Evolutionary conservation across 2,113 vertebrate genomes (phyloP), one percentile per base, ranked within the genome.

Genomic region (Gadus macrocephalus): DNA sequence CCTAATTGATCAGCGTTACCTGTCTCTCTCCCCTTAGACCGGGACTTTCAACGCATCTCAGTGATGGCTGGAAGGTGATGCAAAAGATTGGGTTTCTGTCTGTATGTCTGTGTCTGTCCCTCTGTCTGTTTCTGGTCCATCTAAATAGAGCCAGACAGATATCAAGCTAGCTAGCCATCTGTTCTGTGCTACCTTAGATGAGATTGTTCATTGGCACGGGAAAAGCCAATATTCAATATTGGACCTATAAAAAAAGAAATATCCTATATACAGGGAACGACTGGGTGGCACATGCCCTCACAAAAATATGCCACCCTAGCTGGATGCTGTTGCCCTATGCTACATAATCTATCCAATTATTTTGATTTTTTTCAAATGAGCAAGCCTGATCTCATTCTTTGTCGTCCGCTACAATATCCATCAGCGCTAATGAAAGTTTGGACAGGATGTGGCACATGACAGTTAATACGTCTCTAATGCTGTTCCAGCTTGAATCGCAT

Each of bases 1-100:
- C 87, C 88, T 92, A 93, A 92, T 92, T 92, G 91, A 91, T 89
- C 91, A 90, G 88, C 89, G 80, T 87, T 91, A 91, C 92, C 91
- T 92, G 88, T 91, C 90, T 86, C 85, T 86, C 81, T 90, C 86
- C 86, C 88, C 87, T 88, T 78, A 88, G 87, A 90, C 83, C 82
- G 83, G 81, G 89, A 82, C 77, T 89, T 88, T 88, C 87, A 88
- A 87, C 85, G 86, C 86, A 78, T 84, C 75, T 81, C 78, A 85
- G 87, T 61, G 72, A 81, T 77, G 73, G 80, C 84, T 84, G 77
- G 75, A 83, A 85, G 85, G 80, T 35, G 73, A 76, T 80, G 75
- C 83, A 81, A 85, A 84, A 86, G 84, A 85, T 80, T 81, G 82
- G 77, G 79, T 85, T 87, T 80, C 31, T 35, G 31, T 35, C 31